These are phyloP conservation scores for Hydractinia echinata DNA, from an alignment of 30 jellyfish, hydroid and myxozoan genomes.

Conservation along the genomic window DNA sequence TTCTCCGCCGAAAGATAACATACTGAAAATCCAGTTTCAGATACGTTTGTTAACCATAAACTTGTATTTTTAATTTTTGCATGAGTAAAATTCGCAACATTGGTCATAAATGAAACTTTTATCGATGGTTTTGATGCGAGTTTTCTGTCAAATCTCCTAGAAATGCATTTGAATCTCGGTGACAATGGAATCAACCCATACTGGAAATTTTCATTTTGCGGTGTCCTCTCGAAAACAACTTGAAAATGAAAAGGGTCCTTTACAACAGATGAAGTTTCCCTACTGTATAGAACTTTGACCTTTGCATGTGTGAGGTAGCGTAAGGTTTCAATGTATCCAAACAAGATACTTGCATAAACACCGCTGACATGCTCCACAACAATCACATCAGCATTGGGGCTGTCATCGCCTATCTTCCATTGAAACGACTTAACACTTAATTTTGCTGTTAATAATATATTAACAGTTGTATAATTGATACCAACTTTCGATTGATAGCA, in stretches of 20 bases:
- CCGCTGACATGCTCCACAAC: not conserved
- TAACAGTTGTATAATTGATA: not conserved
- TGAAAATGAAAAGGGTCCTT: not conserved
- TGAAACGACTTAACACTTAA: not conserved
- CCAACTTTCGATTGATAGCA: constrained; percentile 7
- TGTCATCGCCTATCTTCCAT: not conserved
- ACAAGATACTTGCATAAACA: not conserved
- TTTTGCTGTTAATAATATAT: not conserved
- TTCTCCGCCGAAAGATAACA: not conserved
- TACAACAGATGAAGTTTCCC: not conserved
- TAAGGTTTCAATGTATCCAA: no score
- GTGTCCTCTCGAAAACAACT: not conserved
- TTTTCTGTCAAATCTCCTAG: not conserved
- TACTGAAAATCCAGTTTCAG: constrained; percentile 4
- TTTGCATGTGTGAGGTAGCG: no score
- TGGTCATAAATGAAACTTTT: not conserved
- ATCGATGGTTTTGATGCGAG: not conserved
- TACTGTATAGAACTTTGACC: no score
- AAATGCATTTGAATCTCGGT: not conserved
- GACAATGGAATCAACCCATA: not conserved
- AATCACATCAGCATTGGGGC: not conserved
- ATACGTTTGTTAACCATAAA: constrained; percentile 15
- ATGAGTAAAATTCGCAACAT: not conserved
- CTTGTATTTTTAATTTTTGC: not conserved
- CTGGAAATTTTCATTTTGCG: not conserved